These are phyloP conservation scores for Rhingia campestris DNA, from an alignment of 2,888 invertebrate species.

Conservation along the genomic window DNA sequence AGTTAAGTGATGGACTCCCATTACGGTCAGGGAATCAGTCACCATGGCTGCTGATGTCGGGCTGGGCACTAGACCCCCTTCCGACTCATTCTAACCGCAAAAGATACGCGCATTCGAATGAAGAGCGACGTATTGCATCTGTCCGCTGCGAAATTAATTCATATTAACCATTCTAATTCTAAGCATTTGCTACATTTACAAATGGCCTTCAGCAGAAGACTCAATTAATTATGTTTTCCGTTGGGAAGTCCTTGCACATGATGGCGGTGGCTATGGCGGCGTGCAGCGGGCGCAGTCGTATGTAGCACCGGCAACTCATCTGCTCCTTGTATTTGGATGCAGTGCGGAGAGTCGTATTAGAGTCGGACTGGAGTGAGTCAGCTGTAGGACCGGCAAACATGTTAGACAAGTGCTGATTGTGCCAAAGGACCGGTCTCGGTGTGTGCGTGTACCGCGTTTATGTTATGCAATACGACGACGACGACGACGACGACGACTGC, in stretches of 20 bases:
- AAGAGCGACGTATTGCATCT: conserved; percentile 55
- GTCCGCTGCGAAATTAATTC: conserved; percentile 58
- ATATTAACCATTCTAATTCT: conserved; percentile 68
- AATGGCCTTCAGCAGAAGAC: conserved; percentile 55
- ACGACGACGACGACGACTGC: background rate
- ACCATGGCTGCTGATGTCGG: conserved; percentile 4
- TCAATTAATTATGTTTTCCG: conserved; percentile 53
- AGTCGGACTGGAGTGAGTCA: conserved; percentile 26
- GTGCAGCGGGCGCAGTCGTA: conserved; percentile 7
- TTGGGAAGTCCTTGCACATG: conserved; percentile 18
- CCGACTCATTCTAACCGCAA: conserved; percentile 21
- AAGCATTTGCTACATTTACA: conserved; percentile 59
- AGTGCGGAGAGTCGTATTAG: conserved; percentile 2
- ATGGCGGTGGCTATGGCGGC: background rate
- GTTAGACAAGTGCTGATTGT: conserved; percentile 53
- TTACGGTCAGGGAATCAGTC: conserved; percentile 52
- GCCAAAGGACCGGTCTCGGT: conserved; percentile 1
- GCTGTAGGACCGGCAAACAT: conserved; percentile 22
- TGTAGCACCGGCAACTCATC: conserved; percentile 17
- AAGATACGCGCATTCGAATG: conserved; percentile 26
- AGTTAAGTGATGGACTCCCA: conserved; percentile 52
- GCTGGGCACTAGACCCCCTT: conserved; percentile 18
- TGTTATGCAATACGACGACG: conserved; percentile 11
- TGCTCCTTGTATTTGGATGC: conserved; percentile 6
- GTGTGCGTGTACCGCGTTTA: background rate